Conservation (phyloP, 2,888 invertebrate genomes). For the Leptarthrus brevirostris region DNA sequence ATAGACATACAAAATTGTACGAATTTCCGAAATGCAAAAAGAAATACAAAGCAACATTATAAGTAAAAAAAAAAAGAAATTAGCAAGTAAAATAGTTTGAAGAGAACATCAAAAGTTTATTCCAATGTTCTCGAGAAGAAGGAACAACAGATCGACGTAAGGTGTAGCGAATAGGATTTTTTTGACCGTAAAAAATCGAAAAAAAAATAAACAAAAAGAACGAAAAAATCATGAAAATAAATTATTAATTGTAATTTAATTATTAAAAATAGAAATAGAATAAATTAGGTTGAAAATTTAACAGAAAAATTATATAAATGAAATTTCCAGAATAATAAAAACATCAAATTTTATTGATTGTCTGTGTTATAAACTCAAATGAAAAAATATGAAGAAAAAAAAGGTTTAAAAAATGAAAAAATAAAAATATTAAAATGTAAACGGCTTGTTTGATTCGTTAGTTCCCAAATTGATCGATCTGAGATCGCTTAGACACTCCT, state of each 20-base stretch:
- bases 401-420: constrained; percentile 55
- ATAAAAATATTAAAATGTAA: constrained; percentile 52
- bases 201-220: neutral
- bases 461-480: no score
- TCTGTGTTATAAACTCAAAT: constrained; percentile 56
- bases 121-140: neutral
- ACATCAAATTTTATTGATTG: constrained; percentile 56
- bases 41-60: neutral
- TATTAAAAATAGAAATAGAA: constrained; percentile 55
- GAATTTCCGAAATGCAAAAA: constrained; percentile 13
- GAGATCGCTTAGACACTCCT: no score
- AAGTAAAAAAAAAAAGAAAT: neutral
- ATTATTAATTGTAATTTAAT: constrained; percentile 26
- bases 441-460: neutral
- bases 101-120: neutral
- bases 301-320: constrained; percentile 53
- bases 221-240: neutral
- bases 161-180: neutral
- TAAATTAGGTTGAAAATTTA: constrained; percentile 44
- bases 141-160: neutral
- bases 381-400: constrained; percentile 55
- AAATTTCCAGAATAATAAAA: constrained; percentile 46
- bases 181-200: neutral
- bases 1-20: constrained; percentile 31
- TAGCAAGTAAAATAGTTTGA: constrained; percentile 12